These are phyloP conservation scores for Plemyria rubiginata DNA, from an alignment of 2,888 invertebrate species.

Conservation along the genomic window DNA sequence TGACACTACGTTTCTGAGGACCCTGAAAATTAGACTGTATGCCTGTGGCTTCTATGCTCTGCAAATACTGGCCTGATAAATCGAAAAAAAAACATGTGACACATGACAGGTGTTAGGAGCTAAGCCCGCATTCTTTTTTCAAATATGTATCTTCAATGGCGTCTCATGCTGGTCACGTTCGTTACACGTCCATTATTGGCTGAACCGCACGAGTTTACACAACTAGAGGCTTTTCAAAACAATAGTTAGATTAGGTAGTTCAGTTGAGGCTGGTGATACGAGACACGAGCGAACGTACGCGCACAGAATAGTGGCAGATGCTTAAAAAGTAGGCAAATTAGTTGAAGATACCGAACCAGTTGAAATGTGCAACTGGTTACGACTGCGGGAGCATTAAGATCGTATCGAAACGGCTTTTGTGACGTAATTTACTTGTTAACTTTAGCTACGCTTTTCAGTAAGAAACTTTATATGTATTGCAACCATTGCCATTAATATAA, in stretches of 20 bases:
- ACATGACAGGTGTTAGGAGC: conserved; percentile 71
- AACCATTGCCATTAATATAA: too few species aligned
- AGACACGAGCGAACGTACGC: conserved; percentile 29
- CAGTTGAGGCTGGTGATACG: conserved; percentile 38
- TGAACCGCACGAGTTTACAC: conserved; percentile 48
- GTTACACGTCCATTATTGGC: conserved; percentile 48
- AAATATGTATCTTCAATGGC: conserved; percentile 53
- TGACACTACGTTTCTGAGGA: conserved; percentile 39
- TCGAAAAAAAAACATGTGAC: conserved; percentile 50
- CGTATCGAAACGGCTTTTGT: conserved; percentile 20
- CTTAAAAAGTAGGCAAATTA: conserved; percentile 34
- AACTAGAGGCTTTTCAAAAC: conserved; percentile 30
- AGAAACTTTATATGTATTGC: not conserved
- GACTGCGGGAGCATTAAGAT: conserved; percentile 26
- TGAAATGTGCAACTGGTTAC: conserved; percentile 35
- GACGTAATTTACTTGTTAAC: conserved; percentile 22
- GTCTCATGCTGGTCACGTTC: conserved; percentile 68
- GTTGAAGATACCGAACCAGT: conserved; percentile 34
- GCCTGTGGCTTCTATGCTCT: conserved; percentile 33
- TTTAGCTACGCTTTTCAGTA: conserved; percentile 3
- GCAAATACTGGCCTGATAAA: conserved; percentile 50
- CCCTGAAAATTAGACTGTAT: conserved; percentile 33
- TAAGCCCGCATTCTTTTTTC: conserved; percentile 70
- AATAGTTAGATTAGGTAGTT: conserved; percentile 28
- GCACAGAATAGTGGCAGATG: conserved; percentile 34